Evolutionary conservation across 2,888 invertebrate species (phyloP), one percentile per base, ranked within the genome.

Genomic region (Xylocampa areola): DNA sequence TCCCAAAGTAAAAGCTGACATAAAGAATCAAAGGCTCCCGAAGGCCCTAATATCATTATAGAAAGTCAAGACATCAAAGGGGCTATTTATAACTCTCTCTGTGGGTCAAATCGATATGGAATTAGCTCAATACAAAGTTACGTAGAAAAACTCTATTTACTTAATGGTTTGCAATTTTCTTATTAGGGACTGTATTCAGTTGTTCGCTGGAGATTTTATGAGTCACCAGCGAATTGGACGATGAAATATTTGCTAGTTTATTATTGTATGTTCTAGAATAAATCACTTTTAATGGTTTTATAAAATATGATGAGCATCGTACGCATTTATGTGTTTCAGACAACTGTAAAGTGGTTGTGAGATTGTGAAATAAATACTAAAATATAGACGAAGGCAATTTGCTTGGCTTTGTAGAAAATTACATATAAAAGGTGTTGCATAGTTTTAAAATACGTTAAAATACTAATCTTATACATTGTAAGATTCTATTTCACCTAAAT

Each of bases 51-150:
- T 50, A 48, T 10, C 13, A 45, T 47, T 52, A 53, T 13, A 37
- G 14, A 5, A 14, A 36, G 39, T 48, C 33, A 48, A 54, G 47
- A 43, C 51, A 39, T 55, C 37, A 59, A 55, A 52, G 37, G 27
- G n/a, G 17, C 50, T 72, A 64, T 43, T 52, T 40, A 59, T 68
- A 72, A 23, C 11, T 8, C 27, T 17, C 17, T 58, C 52, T 53
- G 29, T 71, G 55, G 68, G 57, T 61, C 64, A 61, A 64, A 72
- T 68, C 64, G 55, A 62, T 65, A 61, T 36, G 21, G 48, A 59
- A 60, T 54, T 47, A 51, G 32, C 41, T 41, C 60, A 41, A 51
- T 44, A 45, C 35, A 52, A 72, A 44, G 44, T 39, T 43, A 55
- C 25, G 16, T 36, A 47, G 55, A 64, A 60, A 66, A 60, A 51